phyloP scores from a whole-genome alignment of 2,888 invertebrate species.

The Thyatira batis region DNA sequence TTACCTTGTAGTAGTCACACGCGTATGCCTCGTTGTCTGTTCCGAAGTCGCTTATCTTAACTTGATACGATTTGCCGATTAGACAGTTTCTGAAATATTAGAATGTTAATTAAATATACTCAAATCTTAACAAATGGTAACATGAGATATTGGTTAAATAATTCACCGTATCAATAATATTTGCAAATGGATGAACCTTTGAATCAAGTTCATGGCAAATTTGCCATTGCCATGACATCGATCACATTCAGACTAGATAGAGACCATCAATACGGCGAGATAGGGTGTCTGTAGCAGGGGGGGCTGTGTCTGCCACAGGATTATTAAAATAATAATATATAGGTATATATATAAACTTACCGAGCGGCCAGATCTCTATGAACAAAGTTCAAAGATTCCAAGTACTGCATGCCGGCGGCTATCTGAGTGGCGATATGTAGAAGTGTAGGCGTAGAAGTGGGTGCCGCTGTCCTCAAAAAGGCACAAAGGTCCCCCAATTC shows the following conservation, averaged over 20 bases:
- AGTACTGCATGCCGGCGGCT: conserved; percentile 94
- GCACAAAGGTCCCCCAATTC: conserved; percentile 92
- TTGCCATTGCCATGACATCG: no score
- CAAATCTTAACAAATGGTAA: not conserved
- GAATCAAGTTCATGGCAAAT: no score
- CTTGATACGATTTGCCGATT: conserved; percentile 90
- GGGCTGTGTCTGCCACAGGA: no score
- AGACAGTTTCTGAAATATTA: conserved; percentile 87
- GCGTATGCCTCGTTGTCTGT: conserved; percentile 91
- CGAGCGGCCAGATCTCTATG: conserved; percentile 94
- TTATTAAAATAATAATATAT: no score
- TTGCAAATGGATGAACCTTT: no score
- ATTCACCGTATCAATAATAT: no score
- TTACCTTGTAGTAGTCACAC: conserved; percentile 90
- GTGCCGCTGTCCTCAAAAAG: conserved; percentile 87
- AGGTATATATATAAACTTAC: conserved; percentile 47
- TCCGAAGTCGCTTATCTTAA: conserved; percentile 93
- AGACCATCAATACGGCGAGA: no score
- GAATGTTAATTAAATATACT: not conserved
- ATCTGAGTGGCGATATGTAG: conserved; percentile 93
- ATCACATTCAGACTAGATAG: no score
- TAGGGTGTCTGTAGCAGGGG: no score
- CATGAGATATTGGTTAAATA: not conserved
- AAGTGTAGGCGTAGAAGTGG: conserved; percentile 85
- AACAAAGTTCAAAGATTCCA: conserved; percentile 94